Evolutionary conservation across 2,113 vertebrate genomes (phyloP).

Genomic region (Amblyornis subalaris): DNA sequence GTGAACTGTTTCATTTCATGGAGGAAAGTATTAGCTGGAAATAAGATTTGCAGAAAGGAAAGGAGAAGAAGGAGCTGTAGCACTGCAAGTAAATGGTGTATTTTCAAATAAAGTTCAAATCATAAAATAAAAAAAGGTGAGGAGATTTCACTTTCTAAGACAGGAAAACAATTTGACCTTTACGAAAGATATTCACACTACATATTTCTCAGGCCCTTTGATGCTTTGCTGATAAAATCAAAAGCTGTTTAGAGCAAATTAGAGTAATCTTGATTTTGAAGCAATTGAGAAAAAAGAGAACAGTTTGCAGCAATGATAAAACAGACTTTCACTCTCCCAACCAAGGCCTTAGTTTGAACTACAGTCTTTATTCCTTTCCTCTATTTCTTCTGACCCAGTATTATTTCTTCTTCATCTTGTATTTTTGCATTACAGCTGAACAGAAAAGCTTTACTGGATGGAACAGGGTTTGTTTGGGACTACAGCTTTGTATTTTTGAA

Average conservation of each 20-base stretch:
- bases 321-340: neutral
- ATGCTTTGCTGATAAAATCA: constrained; percentile 20
- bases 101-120: neutral
- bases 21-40: neutral
- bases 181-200: neutral
- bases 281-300: neutral
- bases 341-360: neutral
- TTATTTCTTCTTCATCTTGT: neutral
- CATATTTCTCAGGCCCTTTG: neutral
- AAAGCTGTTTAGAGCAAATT: constrained; percentile 19
- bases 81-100: neutral
- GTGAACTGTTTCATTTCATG: neutral
- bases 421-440: neutral
- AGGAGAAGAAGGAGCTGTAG: neutral
- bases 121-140: neutral
- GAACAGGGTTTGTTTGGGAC: neutral
- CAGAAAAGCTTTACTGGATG: neutral
- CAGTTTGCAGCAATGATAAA: neutral
- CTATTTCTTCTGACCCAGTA: neutral
- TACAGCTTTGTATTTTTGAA: neutral
- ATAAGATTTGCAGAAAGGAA: neutral
- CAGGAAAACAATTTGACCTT: neutral
- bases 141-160: neutral
- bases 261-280: neutral
- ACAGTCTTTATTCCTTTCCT: neutral